Evolutionary conservation across 2,113 vertebrate genomes (phyloP).

Genomic region (Erythrocebus patas): DNA sequence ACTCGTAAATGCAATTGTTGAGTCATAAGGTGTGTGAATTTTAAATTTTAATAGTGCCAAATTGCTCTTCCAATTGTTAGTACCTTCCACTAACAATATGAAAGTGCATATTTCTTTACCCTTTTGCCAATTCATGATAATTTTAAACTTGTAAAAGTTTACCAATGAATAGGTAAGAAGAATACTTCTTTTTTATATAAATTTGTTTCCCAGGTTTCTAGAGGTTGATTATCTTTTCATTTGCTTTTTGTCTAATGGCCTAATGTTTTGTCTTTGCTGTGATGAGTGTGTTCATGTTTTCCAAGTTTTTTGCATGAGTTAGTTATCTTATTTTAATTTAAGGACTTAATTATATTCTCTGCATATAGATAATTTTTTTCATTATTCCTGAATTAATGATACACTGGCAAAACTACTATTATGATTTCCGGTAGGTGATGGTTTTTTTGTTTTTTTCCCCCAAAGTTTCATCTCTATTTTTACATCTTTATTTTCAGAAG

Average conservation of each 20-base stretch:
- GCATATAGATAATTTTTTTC: not conserved
- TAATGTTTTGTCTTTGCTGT: not conserved
- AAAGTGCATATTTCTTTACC: not conserved
- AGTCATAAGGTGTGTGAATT: not conserved
- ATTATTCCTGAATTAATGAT: not conserved
- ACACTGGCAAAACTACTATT: not conserved
- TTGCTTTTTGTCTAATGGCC: not conserved
- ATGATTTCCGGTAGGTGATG: not conserved
- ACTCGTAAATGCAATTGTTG: not conserved
- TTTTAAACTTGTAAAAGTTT: slow-evolving; percentile 25
- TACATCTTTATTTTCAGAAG: not conserved
- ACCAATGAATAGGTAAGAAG: not conserved
- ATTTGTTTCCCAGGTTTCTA: not conserved
- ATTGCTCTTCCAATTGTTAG: not conserved
- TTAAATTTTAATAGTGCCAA: slow-evolving; percentile 7
- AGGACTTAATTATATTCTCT: not conserved
- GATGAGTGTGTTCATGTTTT: not conserved
- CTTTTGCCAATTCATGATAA: not conserved
- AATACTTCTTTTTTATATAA: not conserved
- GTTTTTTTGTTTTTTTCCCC: not conserved
- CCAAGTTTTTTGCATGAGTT: not conserved
- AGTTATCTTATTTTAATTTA: not conserved
- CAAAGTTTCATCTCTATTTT: not conserved
- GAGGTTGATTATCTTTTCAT: not conserved
- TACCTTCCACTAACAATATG: not conserved